A percentile compares a stretch with the other conserved stretches of the same genome.
Evolutionary conservation across 2,113 vertebrate genomes (phyloP).

Genomic region (Tiliqua scincoides): DNA sequence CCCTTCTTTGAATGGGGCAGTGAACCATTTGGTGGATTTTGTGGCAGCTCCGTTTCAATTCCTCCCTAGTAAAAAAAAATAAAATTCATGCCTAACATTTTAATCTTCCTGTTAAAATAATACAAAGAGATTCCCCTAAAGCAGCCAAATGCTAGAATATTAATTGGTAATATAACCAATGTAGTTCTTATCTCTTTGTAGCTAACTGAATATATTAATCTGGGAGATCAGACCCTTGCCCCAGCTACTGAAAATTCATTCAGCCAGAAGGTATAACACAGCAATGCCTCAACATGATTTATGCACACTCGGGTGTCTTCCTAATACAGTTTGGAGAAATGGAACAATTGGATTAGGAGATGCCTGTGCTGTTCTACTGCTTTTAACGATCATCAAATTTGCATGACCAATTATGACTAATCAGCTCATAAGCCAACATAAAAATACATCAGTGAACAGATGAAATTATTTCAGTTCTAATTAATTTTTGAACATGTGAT

Average conservation of each 20-base stretch:
- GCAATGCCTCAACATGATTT: neutral
- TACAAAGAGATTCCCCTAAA: neutral
- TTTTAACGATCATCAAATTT: neutral
- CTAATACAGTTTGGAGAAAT: neutral
- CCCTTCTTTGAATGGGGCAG: too few relatives aligned
- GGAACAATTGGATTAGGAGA: neutral
- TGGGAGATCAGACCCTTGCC: neutral
- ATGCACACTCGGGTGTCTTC: neutral
- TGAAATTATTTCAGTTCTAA: conserved; percentile 13
- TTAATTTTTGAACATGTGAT: neutral
- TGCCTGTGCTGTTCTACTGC: neutral
- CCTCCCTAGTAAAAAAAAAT: too few relatives aligned
- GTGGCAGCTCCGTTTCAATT: too few relatives aligned
- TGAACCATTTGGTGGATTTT: too few relatives aligned
- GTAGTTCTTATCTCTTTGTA: neutral
- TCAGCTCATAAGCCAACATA: neutral
- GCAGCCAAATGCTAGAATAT: neutral
- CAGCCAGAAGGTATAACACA: neutral
- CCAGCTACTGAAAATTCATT: neutral
- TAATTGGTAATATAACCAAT: neutral
- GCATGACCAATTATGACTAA: conserved; percentile 11
- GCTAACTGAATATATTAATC: neutral
- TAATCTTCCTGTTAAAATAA: too few relatives aligned
- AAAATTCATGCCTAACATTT: neutral
- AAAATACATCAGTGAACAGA: neutral